These are phyloP conservation scores for Sprattus sprattus DNA, from an alignment of 2,113 vertebrate genomes.

Conservation along the genomic window DNA sequence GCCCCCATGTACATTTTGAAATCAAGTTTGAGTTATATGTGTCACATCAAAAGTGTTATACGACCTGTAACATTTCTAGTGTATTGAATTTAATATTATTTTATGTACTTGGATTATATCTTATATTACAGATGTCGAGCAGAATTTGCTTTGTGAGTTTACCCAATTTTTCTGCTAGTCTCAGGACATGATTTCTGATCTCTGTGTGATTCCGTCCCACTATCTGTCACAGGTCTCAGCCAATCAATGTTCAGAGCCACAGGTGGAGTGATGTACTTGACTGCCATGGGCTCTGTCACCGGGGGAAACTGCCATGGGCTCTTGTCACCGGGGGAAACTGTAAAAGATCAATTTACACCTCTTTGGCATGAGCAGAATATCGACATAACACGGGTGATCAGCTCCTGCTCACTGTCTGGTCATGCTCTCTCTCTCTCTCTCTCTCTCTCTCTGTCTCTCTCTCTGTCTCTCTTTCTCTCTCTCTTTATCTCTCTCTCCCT, in stretches of 20 bases:
- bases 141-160: not conserved
- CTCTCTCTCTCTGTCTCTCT: not conserved
- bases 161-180: not conserved
- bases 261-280: constrained; percentile 88
- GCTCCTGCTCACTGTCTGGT: constrained; percentile 58
- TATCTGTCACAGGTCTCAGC: constrained; percentile 69
- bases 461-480: not conserved
- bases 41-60: too few relatives aligned
- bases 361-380: constrained; percentile 83
- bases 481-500: not conserved
- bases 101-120: too few relatives aligned
- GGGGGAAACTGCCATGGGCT: constrained; percentile 88
- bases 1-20: too few relatives aligned
- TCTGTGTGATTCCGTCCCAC: not conserved
- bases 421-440: not conserved
- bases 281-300: constrained; percentile 85
- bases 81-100: too few relatives aligned
- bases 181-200: not conserved
- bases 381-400: constrained; percentile 82
- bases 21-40: too few relatives aligned
- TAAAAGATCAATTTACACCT: constrained; percentile 95
- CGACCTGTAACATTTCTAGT: too few relatives aligned
- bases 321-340: constrained; percentile 89
- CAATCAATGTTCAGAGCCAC: constrained; percentile 85
- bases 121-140: too few relatives aligned